Conservation (phyloP, 64 coral and sea anemone genomes). For the Cladopsammia gracilis region DNA sequence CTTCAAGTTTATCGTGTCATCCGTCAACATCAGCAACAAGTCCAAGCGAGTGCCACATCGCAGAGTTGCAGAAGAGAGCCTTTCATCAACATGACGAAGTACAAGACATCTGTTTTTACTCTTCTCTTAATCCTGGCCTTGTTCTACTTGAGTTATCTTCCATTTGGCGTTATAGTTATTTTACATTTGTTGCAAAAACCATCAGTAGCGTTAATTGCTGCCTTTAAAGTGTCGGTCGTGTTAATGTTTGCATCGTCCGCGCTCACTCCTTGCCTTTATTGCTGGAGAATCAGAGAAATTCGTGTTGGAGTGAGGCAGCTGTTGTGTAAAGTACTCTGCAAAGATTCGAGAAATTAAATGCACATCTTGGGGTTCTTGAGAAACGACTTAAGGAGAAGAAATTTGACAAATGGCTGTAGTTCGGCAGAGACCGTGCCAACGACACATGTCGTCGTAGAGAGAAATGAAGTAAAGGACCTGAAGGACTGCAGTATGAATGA, state of each 20-base stretch:
- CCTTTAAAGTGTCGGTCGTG: background rate
- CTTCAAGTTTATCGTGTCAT: background rate
- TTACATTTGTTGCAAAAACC: background rate
- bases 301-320: background rate
- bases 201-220: background rate
- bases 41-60: background rate
- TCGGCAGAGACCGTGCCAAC: no score
- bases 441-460: no score
- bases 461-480: no score
- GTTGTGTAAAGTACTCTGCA: background rate
- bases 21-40: background rate
- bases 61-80: background rate
- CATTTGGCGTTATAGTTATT: background rate
- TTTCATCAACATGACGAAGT: background rate
- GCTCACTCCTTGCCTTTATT: background rate
- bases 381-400: no score
- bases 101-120: background rate
- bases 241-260: background rate
- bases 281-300: slow-evolving; percentile 14
- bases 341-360: background rate
- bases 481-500: no score
- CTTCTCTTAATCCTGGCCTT: background rate
- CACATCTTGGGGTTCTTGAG: background rate
- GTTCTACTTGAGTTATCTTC: background rate
- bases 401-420: background rate